Conservation (phyloP, 2,888 invertebrate species). For the Nemapogon koenigi region DNA sequence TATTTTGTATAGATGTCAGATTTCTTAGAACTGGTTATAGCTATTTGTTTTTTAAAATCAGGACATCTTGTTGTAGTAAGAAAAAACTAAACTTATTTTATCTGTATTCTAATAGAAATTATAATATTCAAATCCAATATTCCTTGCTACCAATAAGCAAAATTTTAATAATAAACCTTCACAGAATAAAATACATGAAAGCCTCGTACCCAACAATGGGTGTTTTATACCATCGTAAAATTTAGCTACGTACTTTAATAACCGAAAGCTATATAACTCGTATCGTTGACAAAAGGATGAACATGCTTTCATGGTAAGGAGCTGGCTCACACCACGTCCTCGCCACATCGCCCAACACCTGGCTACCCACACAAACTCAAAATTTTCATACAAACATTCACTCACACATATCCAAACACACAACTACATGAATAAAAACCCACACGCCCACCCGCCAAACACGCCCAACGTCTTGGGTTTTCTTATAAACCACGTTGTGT, state of each 20-base stretch:
- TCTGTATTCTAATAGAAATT: too few relatives aligned
- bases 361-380: slow-evolving; percentile 37
- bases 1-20: too few relatives aligned
- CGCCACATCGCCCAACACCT: slow-evolving; percentile 31
- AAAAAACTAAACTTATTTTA: too few relatives aligned
- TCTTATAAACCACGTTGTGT: slow-evolving; percentile 64
- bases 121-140: too few relatives aligned
- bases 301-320: slow-evolving; percentile 26
- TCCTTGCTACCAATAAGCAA: too few relatives aligned
- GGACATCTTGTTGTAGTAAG: too few relatives aligned
- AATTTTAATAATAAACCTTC: slow-evolving; percentile 2
- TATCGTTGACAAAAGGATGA: slow-evolving; percentile 62
- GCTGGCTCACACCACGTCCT: slow-evolving; percentile 27
- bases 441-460: slow-evolving; percentile 64
- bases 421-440: slow-evolving; percentile 44
- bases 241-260: slow-evolving; percentile 57
- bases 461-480: slow-evolving; percentile 66
- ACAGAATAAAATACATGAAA: slow-evolving; percentile 21
- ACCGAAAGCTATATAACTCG: slow-evolving; percentile 54
- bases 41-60: too few relatives aligned
- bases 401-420: slow-evolving; percentile 26
- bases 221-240: slow-evolving; percentile 52
- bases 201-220: slow-evolving; percentile 32
- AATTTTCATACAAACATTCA: slow-evolving; percentile 25
- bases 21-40: too few relatives aligned